Conservation (phyloP, 2,113 vertebrate species). For the Xenopus laevis region DNA sequence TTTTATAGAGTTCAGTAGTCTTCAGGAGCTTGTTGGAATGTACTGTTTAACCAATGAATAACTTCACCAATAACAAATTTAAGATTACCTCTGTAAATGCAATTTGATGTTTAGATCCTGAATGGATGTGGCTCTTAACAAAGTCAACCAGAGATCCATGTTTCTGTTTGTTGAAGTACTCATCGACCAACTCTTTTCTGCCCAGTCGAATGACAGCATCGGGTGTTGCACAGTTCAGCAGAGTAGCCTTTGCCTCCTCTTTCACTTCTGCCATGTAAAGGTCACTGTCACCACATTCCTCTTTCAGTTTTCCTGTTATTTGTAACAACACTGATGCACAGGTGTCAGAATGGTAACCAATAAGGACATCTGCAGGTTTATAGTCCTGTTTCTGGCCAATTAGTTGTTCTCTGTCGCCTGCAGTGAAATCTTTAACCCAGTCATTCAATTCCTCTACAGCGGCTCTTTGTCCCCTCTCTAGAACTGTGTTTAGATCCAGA, state of each 20-base stretch:
- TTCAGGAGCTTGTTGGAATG: no score
- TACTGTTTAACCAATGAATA: no score
- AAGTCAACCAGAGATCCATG: constrained; percentile 79
- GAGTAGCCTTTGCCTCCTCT: constrained; percentile 63
- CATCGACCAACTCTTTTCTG: constrained; percentile 48
- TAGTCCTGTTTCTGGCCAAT: constrained; percentile 50
- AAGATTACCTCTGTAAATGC: constrained; percentile 81
- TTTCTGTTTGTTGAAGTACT: constrained; percentile 76
- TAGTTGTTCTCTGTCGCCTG: constrained; percentile 44
- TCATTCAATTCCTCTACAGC: constrained; percentile 64
- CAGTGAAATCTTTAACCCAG: constrained; percentile 73
- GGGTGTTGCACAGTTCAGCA: constrained; percentile 85
- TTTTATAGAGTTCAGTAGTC: no score
- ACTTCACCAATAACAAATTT: not conserved
- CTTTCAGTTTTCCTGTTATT: constrained; percentile 59
- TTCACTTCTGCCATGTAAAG: constrained; percentile 54
- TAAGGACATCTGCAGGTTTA: constrained; percentile 74
- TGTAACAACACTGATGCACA: constrained; percentile 87
- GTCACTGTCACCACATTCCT: not conserved
- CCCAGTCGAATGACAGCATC: constrained; percentile 81
- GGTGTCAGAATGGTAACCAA: constrained; percentile 84
- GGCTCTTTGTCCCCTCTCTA: constrained; percentile 67
- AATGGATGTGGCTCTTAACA: constrained; percentile 59
- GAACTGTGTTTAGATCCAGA: constrained; percentile 80
- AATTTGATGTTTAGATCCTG: not conserved